Evolutionary conservation across 2,888 invertebrate species (phyloP), one percentile per base, ranked within the genome.

Genomic region (Harpalus rufipes): DNA sequence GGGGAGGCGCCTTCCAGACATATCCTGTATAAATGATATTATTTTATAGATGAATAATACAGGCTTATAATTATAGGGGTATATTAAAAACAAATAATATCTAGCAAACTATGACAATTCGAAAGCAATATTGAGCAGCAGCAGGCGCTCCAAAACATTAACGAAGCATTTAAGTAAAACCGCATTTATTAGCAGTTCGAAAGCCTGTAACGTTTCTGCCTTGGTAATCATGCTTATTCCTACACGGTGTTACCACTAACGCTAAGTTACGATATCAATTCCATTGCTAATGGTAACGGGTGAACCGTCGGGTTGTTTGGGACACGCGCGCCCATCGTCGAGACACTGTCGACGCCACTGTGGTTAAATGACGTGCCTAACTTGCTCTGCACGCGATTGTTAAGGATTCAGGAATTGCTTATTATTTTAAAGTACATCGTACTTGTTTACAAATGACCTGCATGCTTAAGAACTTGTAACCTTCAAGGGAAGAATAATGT

Each of bases 161-260:
- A 41, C 44, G 72, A 74, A 74, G 18, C 44, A 74, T 74, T 14
- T 74, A 74, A 74, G 72, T 74, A 74, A 74, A 74, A 74, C 72
- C 72, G 72, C 72, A 16, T 74, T 74, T 74, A 74, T 74, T 74
- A 74, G 18, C 44, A 44, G 68, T 68, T 63, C 63, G 59, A 59
- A 18, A 59, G 12, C 63, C 25, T 1, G 63, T 68, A 68, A 68
- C 21, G 32, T 32, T 6, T 6, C 25, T 25, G 25, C 68, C 68
- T 68, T 68, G 14, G 14, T 41, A 74, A 44, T 14, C 65, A 14
- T 56, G 81, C 56, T 61, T 61, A 80, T 61, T 65, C 65, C 51
- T 61, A 59, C 79, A 79, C 14, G 59, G 61, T 16, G 86, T 87
- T 74, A 74, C 72, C 72, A 44, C 72, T 74, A 74, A 74, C 78